Evolutionary conservation across 2,113 vertebrate genomes (phyloP).

Genomic region (Procavia capensis): DNA sequence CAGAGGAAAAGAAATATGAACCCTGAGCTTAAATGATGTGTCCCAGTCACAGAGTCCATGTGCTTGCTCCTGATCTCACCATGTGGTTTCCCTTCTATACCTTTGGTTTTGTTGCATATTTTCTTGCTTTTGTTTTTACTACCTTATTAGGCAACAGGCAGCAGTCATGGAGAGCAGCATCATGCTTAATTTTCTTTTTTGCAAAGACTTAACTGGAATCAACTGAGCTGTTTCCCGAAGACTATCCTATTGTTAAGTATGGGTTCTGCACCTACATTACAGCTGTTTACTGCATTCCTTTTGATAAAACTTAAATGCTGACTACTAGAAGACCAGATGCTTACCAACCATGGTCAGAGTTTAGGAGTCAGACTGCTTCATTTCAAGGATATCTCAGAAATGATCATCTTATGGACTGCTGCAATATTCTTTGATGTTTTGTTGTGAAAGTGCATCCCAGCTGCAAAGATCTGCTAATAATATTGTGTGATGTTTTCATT

Average conservation of each 20-base stretch:
- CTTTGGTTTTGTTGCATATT: background rate
- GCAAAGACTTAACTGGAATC: background rate
- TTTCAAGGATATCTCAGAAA: background rate
- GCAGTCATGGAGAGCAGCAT: background rate
- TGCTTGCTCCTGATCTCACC: accelerated
- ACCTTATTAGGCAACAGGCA: background rate
- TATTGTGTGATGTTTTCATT: background rate
- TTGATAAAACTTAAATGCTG: background rate
- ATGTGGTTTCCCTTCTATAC: background rate
- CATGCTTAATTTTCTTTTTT: background rate
- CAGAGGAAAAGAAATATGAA: no score
- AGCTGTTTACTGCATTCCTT: background rate
- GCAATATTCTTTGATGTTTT: background rate
- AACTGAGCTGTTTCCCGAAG: conserved; percentile 12
- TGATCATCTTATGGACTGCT: background rate
- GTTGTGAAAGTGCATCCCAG: background rate
- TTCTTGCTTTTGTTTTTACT: background rate
- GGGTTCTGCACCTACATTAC: background rate
- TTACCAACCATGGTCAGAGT: background rate
- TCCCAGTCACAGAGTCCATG: background rate
- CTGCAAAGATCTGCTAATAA: background rate
- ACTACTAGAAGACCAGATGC: background rate
- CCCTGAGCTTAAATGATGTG: background rate
- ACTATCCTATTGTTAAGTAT: background rate
- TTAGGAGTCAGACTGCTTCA: background rate